These are phyloP conservation scores for Echiichthys vipera DNA, from an alignment of 2,797 vertebrate species.

Conservation along the genomic window DNA sequence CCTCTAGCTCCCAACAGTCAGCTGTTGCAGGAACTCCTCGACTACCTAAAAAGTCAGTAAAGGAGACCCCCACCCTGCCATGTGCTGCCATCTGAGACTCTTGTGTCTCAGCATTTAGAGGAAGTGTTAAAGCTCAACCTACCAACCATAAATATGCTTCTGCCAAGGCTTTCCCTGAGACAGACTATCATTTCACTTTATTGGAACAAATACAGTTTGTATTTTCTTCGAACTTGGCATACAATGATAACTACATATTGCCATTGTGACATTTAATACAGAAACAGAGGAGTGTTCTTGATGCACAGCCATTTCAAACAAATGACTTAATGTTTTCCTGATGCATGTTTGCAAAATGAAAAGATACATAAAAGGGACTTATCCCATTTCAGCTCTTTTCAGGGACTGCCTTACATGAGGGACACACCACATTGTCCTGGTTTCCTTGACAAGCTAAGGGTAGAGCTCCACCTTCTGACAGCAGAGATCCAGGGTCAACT, in stretches of 20 bases:
- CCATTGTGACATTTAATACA: conserved; percentile 42
- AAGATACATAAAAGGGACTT: conserved; percentile 21
- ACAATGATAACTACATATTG: conserved; percentile 14
- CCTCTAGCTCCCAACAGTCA: conserved; percentile 53
- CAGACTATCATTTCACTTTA: conserved; percentile 45
- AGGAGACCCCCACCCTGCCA: conserved; percentile 44
- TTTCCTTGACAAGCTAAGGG: conserved; percentile 63
- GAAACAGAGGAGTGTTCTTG: neutral
- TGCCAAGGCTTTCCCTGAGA: conserved; percentile 49
- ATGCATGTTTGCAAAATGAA: conserved; percentile 4
- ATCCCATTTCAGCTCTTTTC: conserved; percentile 23
- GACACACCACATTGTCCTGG: conserved; percentile 61
- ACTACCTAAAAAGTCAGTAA: conserved; percentile 64
- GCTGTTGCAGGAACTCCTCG: conserved; percentile 63
- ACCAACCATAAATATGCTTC: conserved; percentile 34
- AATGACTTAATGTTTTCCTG: neutral
- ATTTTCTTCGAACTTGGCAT: conserved; percentile 43
- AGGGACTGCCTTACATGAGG: conserved; percentile 37
- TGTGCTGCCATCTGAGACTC: conserved; percentile 64
- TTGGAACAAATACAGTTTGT: conserved; percentile 38
- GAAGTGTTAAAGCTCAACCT: conserved; percentile 49
- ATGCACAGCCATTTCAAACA: neutral
- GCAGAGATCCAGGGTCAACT: conserved; percentile 67
- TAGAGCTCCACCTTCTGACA: conserved; percentile 67
- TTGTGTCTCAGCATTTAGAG: conserved; percentile 66